Evolutionary conservation across 2,888 invertebrate genomes (phyloP), one percentile per base, ranked within the genome.

Genomic region (Drosophila niveifrons): DNA sequence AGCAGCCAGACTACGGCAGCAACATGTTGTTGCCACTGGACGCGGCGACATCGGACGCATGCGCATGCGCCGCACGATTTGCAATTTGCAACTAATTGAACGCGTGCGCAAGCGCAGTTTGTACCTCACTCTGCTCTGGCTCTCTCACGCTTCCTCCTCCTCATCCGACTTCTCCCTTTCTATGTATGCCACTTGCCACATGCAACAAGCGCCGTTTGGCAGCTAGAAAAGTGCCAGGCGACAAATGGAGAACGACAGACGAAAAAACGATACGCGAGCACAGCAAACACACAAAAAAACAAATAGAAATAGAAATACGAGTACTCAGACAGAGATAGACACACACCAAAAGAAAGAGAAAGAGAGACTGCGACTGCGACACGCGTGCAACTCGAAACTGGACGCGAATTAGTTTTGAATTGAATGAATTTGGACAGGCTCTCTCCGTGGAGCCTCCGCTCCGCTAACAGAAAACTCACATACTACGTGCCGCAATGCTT

Each of bases 81-180:
- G 79, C 82, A 80, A 85, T 85, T 87, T 89, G 83, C 80, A 71
- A 86, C 86, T 88, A 88, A 89, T 89, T 88, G 87, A 81, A 88
- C 88, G 87, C 87, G 86, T 89, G 88, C 83, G 74, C 81, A 72
- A 66, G 66, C 80, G 82, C 86, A 88, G 76, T 88, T 87, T 85
- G 78, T 85, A 76, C 65, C 69, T 61, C 7, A 17, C 53, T 36
- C 51, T 23, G 23, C 53, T 36, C 52, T 66, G 69, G 31, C 63
- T 71, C 75, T 84, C 80, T 78, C 71, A 71, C 70, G 71, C 73
- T 69, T 68, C 66, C 58, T 53, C 58, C 17, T 31, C 58, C 18
- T 64, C 23, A 58, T 43, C 44, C 28, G n/a, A n/a, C n/a, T 18
- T 9, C 29, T 36, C 53, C 9, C 52, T 15, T 44, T 11, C 36